Conservation (phyloP, 2,888 invertebrate genomes). For the Mimumesa dahlbomi region DNA sequence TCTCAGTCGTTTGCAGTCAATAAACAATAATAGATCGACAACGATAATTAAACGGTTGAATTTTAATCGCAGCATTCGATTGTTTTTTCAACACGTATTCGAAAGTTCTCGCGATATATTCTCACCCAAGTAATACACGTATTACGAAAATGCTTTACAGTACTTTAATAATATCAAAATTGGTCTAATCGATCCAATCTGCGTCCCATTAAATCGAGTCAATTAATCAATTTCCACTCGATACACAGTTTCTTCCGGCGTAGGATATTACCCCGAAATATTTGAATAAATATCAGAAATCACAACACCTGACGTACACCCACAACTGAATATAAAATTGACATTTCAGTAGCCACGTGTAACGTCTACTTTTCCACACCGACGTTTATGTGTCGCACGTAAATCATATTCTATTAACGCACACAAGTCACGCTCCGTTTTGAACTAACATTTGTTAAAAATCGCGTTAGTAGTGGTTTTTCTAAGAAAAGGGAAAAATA, state of each 20-base stretch:
- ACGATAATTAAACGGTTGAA: background rate
- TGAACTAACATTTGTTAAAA: background rate
- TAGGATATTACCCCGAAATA: slow-evolving; percentile 34
- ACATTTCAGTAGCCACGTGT: background rate
- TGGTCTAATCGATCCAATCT: slow-evolving; percentile 14
- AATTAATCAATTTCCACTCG: slow-evolving; percentile 42
- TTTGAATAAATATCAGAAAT: no score
- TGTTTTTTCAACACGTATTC: no score
- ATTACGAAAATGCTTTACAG: no score
- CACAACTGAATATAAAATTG: background rate
- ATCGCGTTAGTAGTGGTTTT: no score
- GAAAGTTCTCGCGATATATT: no score
- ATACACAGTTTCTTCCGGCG: slow-evolving; percentile 11
- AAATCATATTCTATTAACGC: background rate
- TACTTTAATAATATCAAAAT: background rate
- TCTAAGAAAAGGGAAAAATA: background rate
- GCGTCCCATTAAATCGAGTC: slow-evolving; percentile 17
- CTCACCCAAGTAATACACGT: no score
- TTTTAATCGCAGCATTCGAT: background rate
- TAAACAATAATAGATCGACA: no score
- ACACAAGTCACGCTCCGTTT: background rate
- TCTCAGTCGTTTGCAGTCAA: background rate
- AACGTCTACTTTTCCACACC: background rate
- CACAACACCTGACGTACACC: background rate
- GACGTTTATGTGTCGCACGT: background rate